A percentile compares a stretch with the other conserved stretches of the same genome.
Conservation (phyloP, 2,888 invertebrate genomes). For the Metopia argyrocephala region DNA sequence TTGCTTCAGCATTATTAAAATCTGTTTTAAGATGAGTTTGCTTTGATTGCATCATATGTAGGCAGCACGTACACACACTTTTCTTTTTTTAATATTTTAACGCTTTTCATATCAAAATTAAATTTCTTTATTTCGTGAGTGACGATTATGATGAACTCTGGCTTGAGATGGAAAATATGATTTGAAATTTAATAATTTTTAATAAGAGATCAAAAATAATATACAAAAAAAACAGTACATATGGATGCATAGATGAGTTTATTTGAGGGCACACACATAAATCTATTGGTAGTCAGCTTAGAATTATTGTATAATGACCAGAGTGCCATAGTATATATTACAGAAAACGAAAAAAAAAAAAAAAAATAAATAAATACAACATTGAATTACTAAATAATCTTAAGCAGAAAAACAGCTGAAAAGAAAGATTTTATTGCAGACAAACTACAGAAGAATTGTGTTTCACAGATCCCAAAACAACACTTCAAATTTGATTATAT, state of each 20-base stretch:
- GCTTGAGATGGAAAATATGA: slow-evolving; percentile 60
- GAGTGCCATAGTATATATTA: slow-evolving; percentile 18
- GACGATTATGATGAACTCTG: slow-evolving; percentile 48
- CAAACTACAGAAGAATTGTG: slow-evolving; percentile 26
- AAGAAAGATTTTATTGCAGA: slow-evolving; percentile 37
- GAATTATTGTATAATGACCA: slow-evolving; percentile 32
- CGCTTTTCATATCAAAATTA: slow-evolving; percentile 6
- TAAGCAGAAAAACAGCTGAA: slow-evolving; percentile 39
- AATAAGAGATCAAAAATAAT: slow-evolving; percentile 61
- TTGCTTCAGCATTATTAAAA: slow-evolving; percentile 56
- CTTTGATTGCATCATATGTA: slow-evolving; percentile 61
- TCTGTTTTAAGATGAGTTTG: slow-evolving; percentile 43
- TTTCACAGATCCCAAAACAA: too few relatives aligned
- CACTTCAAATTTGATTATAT: too few relatives aligned
- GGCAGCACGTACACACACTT: slow-evolving; percentile 60
- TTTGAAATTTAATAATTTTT: slow-evolving; percentile 66
- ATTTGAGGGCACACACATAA: neutral
- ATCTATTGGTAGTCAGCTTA: neutral
- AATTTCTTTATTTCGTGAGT: neutral
- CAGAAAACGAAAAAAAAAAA: slow-evolving; percentile 10
- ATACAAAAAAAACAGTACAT: slow-evolving; percentile 7
- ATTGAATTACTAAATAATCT: slow-evolving; percentile 34
- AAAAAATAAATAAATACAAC: neutral
- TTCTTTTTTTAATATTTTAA: slow-evolving; percentile 38
- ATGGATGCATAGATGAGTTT: neutral